Evolutionary conservation across 1,140 invertebrate genomes (phyloP).

Genomic region (Lasaia peninsularis): DNA sequence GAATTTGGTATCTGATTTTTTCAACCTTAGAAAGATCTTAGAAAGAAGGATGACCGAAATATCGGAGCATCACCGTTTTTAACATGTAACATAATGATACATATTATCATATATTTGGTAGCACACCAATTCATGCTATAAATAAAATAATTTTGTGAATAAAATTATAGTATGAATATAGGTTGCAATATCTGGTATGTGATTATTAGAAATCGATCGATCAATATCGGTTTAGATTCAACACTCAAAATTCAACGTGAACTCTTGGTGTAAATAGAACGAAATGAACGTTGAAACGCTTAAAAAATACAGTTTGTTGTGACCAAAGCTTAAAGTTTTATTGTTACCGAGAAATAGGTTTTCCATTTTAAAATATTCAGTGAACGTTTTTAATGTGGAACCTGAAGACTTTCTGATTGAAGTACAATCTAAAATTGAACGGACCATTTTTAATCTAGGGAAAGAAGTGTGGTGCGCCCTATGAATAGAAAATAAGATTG

Average conservation of each 20-base stretch:
- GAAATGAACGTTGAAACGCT: slow-evolving; percentile 28
- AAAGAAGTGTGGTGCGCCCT: neutral
- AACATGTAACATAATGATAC: too few relatives aligned
- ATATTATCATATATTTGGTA: too few relatives aligned
- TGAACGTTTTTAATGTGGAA: slow-evolving; percentile 8
- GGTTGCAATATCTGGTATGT: too few relatives aligned
- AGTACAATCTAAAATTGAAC: slow-evolving; percentile 11
- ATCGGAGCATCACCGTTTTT: too few relatives aligned
- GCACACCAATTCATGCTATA: too few relatives aligned
- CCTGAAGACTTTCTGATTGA: slow-evolving; percentile 10
- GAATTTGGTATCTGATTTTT: too few relatives aligned
- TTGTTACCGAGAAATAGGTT: slow-evolving; percentile 10
- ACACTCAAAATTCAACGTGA: neutral
- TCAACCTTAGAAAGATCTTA: too few relatives aligned
- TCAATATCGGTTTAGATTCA: too few relatives aligned
- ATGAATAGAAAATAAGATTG: slow-evolving; percentile 3
- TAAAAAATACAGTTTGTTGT: slow-evolving; percentile 27
- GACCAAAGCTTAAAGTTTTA: slow-evolving; percentile 18
- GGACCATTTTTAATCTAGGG: slow-evolving; percentile 6
- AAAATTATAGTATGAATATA: too few relatives aligned
- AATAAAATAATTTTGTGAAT: too few relatives aligned
- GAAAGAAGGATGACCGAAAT: too few relatives aligned
- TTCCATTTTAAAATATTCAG: slow-evolving; percentile 11
- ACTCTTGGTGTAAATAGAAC: slow-evolving; percentile 11
- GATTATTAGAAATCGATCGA: too few relatives aligned